A percentile compares a stretch with the other conserved stretches of the same genome.
Evolutionary conservation across 2,113 vertebrate genomes (phyloP).

Genomic region (Passerina amoena): DNA sequence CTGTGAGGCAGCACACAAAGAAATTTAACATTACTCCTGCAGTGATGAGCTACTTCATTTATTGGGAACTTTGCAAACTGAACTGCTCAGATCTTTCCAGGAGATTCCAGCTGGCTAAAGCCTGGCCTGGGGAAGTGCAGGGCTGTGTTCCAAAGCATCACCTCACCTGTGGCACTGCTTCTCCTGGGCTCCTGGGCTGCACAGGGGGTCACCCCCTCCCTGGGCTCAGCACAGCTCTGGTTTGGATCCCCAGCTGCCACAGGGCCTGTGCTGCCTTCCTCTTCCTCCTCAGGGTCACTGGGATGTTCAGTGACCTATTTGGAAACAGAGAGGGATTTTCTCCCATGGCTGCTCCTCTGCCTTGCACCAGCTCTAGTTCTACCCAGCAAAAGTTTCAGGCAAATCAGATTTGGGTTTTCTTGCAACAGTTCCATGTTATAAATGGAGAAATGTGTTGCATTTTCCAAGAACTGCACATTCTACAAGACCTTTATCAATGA

Average conservation of each 20-base stretch:
- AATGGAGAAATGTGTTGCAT: not conserved
- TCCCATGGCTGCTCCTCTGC: not conserved
- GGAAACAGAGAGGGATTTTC: not conserved
- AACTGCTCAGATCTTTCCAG: not conserved
- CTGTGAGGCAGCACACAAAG: not conserved
- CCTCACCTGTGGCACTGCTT: not conserved
- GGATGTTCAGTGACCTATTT: not conserved
- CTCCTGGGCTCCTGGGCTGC: not conserved
- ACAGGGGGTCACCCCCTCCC: not conserved
- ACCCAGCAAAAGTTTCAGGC: not conserved
- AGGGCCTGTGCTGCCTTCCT: not conserved
- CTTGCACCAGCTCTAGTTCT: not conserved
- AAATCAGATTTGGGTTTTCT: not conserved
- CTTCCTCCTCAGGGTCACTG: not conserved
- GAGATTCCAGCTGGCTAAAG: not conserved
- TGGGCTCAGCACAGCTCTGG: not conserved
- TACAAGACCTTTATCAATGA: not conserved
- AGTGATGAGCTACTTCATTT: not conserved
- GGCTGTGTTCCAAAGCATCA: fast-evolving
- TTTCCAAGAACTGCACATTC: not conserved
- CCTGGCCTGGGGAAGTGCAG: not conserved
- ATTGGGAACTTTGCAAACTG: not conserved
- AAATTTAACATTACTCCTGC: not conserved
- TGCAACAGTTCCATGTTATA: not conserved
- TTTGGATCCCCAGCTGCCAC: not conserved